phyloP scores from a whole-genome alignment of 2,888 invertebrate species.

The Mycalesis mineus region DNA sequence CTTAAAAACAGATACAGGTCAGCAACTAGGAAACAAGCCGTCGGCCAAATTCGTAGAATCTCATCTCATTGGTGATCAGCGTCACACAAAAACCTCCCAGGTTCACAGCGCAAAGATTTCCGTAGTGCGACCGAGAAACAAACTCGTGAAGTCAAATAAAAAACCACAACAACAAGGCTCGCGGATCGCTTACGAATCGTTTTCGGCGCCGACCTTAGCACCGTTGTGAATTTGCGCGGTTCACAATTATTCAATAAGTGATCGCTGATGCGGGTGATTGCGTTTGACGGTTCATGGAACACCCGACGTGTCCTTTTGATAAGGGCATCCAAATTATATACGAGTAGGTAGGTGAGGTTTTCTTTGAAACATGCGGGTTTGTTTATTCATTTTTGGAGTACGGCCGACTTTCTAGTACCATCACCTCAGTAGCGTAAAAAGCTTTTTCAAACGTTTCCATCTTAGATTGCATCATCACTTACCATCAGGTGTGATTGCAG shows the following conservation, averaged over 20 bases:
- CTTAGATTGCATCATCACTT: no score
- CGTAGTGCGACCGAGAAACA: slow-evolving; percentile 11
- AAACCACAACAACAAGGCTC: slow-evolving; percentile 41
- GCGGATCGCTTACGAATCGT: slow-evolving; percentile 41
- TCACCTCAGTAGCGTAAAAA: no score
- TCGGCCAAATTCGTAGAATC: no score
- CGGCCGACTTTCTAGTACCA: no score
- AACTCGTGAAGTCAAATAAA: slow-evolving; percentile 18
- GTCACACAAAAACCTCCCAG: no score
- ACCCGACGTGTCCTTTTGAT: slow-evolving; percentile 19
- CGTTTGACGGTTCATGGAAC: slow-evolving; percentile 34
- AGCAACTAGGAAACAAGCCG: no score
- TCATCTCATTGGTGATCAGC: no score
- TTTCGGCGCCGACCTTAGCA: slow-evolving; percentile 58
- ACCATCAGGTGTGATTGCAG: no score
- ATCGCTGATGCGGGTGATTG: slow-evolving; percentile 63
- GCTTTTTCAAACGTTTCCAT: no score
- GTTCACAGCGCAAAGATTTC: slow-evolving; percentile 10
- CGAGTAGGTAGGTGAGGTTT: slow-evolving; percentile 8
- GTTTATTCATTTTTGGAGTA: not conserved
- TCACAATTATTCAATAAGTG: slow-evolving; percentile 42
- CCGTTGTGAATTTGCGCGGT: slow-evolving; percentile 58
- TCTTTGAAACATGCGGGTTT: slow-evolving; percentile 12
- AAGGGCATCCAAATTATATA: not conserved
- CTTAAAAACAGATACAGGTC: no score